phyloP scores from a whole-genome alignment of 2,113 vertebrate species.

The Mobula hypostoma region DNA sequence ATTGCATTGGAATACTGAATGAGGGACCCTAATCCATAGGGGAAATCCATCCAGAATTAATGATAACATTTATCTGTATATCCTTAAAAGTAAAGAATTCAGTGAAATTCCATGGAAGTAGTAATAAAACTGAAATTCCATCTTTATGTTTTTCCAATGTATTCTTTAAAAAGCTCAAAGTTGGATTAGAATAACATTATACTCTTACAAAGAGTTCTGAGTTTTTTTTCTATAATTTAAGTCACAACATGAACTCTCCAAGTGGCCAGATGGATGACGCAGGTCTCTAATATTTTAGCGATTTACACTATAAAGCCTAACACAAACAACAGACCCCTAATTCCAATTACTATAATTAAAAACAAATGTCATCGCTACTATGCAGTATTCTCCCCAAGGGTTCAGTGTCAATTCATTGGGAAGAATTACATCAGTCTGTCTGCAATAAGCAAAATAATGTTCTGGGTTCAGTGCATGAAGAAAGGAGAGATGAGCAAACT shows the following conservation, averaged over 20 bases:
- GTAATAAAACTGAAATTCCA: neutral
- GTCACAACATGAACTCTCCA: neutral
- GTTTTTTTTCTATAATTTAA: neutral
- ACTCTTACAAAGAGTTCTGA: neutral
- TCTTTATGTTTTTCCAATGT: neutral
- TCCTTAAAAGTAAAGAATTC: neutral
- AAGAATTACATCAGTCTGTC: neutral
- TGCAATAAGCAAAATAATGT: neutral
- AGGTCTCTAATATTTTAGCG: conserved; percentile 10
- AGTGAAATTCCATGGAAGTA: neutral
- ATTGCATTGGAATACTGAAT: neutral
- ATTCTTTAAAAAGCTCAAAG: neutral
- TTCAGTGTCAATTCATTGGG: neutral
- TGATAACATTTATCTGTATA: neutral
- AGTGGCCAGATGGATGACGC: neutral
- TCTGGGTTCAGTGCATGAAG: neutral
- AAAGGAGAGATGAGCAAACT: neutral
- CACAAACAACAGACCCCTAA: neutral
- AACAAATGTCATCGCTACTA: neutral
- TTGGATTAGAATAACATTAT: neutral
- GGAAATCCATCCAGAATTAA: neutral
- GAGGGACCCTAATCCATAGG: neutral
- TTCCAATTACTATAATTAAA: conserved; percentile 21
- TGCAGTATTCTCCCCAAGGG: neutral
- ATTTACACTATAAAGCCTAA: neutral